These are phyloP conservation scores for Chrysocyon brachyurus DNA, from an alignment of 2,797 vertebrate genomes.

Conservation along the genomic window DNA sequence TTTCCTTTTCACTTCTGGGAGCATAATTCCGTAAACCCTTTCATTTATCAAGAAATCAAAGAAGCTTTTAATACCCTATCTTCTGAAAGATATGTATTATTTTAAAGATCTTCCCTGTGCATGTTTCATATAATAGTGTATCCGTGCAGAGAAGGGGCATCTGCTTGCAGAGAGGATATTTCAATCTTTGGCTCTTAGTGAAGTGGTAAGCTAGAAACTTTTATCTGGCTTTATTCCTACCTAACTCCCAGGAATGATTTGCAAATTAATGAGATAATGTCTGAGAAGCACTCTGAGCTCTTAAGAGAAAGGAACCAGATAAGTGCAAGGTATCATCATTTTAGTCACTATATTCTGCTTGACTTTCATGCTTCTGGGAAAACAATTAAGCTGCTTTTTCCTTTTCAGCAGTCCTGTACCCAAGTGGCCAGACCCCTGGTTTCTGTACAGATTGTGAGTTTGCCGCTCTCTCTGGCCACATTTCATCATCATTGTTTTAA, in stretches of 20 bases:
- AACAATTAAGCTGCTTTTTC: not conserved
- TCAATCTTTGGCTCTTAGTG: not conserved
- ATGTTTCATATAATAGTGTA: not conserved
- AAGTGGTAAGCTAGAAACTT: constrained; percentile 12
- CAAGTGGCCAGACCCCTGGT: not conserved
- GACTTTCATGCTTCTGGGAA: constrained; percentile 44
- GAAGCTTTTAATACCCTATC: not conserved
- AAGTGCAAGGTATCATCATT: not conserved
- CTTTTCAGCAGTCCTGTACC: not conserved
- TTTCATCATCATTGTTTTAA: not conserved
- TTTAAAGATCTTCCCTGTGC: not conserved
- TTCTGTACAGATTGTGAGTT: not conserved
- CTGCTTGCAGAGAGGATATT: not conserved
- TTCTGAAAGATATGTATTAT: not conserved
- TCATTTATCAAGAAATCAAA: not conserved
- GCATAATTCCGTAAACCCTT: not conserved
- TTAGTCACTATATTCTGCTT: not conserved
- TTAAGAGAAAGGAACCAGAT: constrained; percentile 64
- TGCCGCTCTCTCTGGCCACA: not conserved
- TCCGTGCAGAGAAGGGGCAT: not conserved
- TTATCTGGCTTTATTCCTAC: constrained; percentile 63
- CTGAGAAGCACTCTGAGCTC: constrained; percentile 75
- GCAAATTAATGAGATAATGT: constrained; percentile 75
- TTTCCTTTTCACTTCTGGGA: not conserved
- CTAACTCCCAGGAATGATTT: constrained; percentile 65